These are phyloP conservation scores for Merodon equestris DNA, from an alignment of 2,888 invertebrate species.

Conservation along the genomic window DNA sequence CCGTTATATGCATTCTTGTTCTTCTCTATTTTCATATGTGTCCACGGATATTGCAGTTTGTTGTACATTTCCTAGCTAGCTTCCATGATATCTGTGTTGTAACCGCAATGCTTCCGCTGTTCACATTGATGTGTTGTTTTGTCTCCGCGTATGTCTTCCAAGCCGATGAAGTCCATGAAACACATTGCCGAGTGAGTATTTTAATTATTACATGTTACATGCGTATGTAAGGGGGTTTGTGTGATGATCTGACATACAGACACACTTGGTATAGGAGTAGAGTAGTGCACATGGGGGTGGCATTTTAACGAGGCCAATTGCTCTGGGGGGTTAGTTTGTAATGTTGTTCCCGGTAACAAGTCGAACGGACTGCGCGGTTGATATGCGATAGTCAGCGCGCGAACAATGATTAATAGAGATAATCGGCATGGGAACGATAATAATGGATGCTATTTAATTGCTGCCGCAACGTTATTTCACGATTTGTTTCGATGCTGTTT, in stretches of 20 bases:
- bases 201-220: slow-evolving; percentile 2
- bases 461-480: not conserved
- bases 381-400: slow-evolving; percentile 29
- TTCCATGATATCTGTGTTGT: slow-evolving; percentile 89
- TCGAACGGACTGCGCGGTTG: not conserved
- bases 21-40: slow-evolving; percentile 43
- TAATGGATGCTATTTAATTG: slow-evolving; percentile 12
- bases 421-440: slow-evolving; percentile 2
- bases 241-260: too few relatives aligned
- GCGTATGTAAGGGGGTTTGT: not conserved
- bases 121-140: slow-evolving; percentile 92
- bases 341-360: slow-evolving; percentile 3
- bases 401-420: slow-evolving; percentile 30
- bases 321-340: slow-evolving; percentile 29
- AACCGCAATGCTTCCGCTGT: slow-evolving; percentile 91
- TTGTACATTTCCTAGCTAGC: slow-evolving; percentile 86
- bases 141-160: slow-evolving; percentile 93
- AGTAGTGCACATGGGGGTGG: slow-evolving; percentile 1
- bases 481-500: too few relatives aligned
- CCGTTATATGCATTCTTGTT: not conserved
- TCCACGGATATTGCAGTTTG: slow-evolving; percentile 77
- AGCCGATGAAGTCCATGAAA: slow-evolving; percentile 95
- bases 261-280: too few relatives aligned
- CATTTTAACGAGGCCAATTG: slow-evolving; percentile 27
- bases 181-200: slow-evolving; percentile 92